These are phyloP conservation scores for Enhydra lutris DNA, from an alignment of 2,113 vertebrate species.

Conservation along the genomic window DNA sequence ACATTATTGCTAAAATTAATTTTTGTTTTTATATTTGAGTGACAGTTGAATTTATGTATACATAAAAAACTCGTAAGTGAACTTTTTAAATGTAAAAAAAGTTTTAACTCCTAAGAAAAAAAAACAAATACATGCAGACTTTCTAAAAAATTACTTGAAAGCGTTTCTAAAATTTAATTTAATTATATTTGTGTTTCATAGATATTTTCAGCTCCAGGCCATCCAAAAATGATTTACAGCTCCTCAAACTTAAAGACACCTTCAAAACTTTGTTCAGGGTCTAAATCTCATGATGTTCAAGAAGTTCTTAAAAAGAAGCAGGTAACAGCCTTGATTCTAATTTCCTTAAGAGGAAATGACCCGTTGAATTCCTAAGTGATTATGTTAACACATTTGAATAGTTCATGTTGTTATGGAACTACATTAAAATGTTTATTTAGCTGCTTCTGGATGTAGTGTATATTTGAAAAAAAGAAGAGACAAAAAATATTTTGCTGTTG, in stretches of 20 bases:
- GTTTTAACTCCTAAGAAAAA: neutral
- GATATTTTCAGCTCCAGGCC: conserved; percentile 82
- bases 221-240: conserved; percentile 89
- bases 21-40: neutral
- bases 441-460: neutral
- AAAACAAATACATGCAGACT: neutral
- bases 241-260: conserved; percentile 86
- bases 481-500: neutral
- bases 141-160: conserved; percentile 27
- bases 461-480: neutral
- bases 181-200: conserved; percentile 68
- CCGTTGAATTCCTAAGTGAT: neutral
- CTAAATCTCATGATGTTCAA: conserved; percentile 92
- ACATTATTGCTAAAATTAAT: neutral
- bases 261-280: conserved; percentile 87
- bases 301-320: conserved; percentile 97
- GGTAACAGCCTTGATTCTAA: conserved; percentile 76
- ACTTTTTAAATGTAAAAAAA: neutral
- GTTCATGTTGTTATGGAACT: neutral
- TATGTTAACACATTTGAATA: neutral
- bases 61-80: conserved; percentile 15
- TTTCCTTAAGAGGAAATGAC: conserved; percentile 3
- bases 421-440: neutral
- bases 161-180: conserved; percentile 21
- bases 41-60: neutral